phyloP scores from a whole-genome alignment of 2,797 vertebrate genomes.

The Malurus splendens region DNA sequence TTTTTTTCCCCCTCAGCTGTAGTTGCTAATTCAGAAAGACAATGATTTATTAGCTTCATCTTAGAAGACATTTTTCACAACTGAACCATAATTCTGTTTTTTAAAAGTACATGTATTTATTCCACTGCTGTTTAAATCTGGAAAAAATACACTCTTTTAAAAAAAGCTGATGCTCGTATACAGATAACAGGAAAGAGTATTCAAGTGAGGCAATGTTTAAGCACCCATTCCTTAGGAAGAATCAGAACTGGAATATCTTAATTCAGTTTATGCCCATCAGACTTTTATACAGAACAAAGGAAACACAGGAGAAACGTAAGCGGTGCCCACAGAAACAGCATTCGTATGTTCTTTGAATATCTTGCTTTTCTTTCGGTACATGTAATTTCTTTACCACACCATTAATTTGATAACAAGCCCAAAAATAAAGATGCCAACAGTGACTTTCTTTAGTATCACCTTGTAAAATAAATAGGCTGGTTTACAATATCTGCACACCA shows the following conservation, averaged over 20 bases:
- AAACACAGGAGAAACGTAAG: neutral
- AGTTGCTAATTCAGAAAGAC: neutral
- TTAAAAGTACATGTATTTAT: neutral
- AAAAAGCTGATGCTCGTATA: neutral
- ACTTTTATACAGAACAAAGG: neutral
- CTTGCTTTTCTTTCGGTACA: neutral
- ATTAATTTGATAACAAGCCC: neutral
- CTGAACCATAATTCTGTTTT: neutral
- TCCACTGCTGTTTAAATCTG: neutral
- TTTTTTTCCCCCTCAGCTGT: neutral
- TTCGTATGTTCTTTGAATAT: neutral
- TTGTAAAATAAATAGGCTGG: neutral
- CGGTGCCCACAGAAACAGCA: neutral
- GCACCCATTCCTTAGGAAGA: neutral
- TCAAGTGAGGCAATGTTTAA: neutral
- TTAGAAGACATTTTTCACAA: neutral
- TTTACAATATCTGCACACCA: neutral
- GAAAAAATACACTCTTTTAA: rapidly evolving
- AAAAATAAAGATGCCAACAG: neutral
- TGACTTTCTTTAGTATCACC: neutral
- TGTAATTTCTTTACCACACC: neutral
- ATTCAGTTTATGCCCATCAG: neutral
- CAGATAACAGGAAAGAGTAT: neutral
- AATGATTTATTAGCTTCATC: neutral
- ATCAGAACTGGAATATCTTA: neutral